Conservation (phyloP, 2,888 invertebrate species). For the Heteromurus nitidus region DNA sequence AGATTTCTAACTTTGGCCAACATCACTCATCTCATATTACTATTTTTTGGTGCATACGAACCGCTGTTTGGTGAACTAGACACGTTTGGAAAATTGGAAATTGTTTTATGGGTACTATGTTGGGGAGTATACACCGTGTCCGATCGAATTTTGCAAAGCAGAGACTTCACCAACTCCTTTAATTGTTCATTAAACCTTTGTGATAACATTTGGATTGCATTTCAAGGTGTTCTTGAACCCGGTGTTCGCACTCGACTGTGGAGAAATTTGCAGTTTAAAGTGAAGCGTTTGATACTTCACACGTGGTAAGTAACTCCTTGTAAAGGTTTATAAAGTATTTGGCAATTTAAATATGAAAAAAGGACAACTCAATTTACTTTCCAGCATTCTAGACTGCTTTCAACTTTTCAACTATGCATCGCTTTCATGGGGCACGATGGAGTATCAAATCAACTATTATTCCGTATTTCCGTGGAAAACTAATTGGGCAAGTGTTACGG, state of each 20-base stretch:
- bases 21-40: background rate
- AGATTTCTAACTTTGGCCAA: background rate
- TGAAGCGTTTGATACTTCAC: background rate
- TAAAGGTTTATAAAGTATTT: background rate
- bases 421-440: background rate
- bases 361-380: background rate
- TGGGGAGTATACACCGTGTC: background rate
- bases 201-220: background rate
- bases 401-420: background rate
- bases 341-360: background rate
- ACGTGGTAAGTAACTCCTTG: background rate
- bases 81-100: background rate
- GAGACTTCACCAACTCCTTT: background rate
- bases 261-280: background rate
- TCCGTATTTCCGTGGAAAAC: background rate
- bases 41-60: background rate
- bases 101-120: background rate
- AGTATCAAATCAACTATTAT: background rate
- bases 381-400: conserved; percentile 3
- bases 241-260: background rate
- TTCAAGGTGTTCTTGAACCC: background rate
- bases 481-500: background rate
- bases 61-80: background rate
- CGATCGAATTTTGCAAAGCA: background rate
- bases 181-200: background rate